Evolutionary conservation across 2,888 invertebrate genomes (phyloP).

Genomic region (Thereva unica): DNA sequence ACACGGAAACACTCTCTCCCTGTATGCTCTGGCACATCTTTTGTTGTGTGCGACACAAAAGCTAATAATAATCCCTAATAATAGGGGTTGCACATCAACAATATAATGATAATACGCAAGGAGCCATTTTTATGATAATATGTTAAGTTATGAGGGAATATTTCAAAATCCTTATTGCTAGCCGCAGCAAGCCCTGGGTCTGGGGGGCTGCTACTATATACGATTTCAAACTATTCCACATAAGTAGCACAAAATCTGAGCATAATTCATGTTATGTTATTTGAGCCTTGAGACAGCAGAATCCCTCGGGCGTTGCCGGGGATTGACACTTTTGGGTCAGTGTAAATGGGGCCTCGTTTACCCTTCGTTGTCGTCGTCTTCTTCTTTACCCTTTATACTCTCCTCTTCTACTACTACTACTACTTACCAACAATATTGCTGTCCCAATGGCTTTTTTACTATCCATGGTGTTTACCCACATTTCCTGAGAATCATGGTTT

Average conservation of each 20-base stretch:
- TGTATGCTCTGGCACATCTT: conserved; percentile 7
- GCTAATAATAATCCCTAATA: conserved; percentile 26
- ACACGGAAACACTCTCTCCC: conserved; percentile 12
- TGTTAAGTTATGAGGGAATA: background rate
- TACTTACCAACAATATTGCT: conserved; percentile 52
- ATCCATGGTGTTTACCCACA: conserved; percentile 53
- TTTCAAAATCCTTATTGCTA: too few species aligned
- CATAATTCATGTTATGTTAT: conserved; percentile 28
- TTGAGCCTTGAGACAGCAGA: background rate
- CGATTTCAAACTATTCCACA: background rate
- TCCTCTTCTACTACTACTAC: background rate
- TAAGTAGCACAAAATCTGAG: conserved; percentile 4
- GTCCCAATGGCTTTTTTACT: conserved; percentile 47
- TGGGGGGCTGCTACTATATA: conserved; percentile 4
- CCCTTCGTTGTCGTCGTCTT: background rate
- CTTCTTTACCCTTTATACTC: too few species aligned
- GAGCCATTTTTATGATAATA: conserved; percentile 11
- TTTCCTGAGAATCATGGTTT: conserved; percentile 56
- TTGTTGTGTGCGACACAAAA: conserved; percentile 1
- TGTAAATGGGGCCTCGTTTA: conserved; percentile 26
- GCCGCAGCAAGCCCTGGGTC: background rate
- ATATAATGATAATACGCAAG: conserved; percentile 17
- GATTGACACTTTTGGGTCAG: conserved; percentile 33
- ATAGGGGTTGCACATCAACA: conserved; percentile 8
- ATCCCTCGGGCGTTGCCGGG: conserved; percentile 7